Percentiles rank a stretch among this genome's conserved stretches.
Conservation (phyloP, 2,113 vertebrate species). For the Arvicanthis niloticus region DNA sequence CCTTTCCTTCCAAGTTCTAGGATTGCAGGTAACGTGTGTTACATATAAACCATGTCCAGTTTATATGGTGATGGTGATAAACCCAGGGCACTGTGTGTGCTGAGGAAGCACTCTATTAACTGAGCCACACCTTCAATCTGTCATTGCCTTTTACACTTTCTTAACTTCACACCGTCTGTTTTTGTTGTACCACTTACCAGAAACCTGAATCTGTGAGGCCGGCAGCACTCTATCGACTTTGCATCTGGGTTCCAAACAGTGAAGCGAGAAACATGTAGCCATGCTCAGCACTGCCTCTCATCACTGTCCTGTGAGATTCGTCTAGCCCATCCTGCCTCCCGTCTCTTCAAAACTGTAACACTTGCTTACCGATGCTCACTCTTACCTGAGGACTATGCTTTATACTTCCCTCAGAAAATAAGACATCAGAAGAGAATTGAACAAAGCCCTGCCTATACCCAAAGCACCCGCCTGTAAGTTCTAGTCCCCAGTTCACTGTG, state of each 20-base stretch:
- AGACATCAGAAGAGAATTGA: constrained; percentile 24
- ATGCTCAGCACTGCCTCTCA: neutral
- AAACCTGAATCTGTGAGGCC: neutral
- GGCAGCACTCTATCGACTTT: neutral
- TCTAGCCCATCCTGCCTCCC: neutral
- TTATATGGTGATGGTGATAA: neutral
- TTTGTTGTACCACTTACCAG: neutral
- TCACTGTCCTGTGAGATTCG: neutral
- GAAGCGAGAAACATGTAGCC: neutral
- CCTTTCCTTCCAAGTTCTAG: neutral
- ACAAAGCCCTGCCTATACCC: neutral
- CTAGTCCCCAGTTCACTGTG: neutral
- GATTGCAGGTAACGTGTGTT: neutral
- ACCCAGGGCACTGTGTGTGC: neutral
- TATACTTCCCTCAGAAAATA: neutral
- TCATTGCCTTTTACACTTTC: neutral
- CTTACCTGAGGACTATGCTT: neutral
- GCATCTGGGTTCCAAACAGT: neutral
- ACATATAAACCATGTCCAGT: too few relatives aligned
- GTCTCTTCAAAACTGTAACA: neutral
- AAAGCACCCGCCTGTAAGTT: neutral
- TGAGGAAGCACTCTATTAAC: neutral
- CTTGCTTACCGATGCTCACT: neutral
- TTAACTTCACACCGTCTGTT: neutral
- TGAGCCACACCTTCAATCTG: neutral